A percentile compares a stretch with the other conserved stretches of the same genome.
Conservation (phyloP, 2,113 vertebrate genomes). For the Cyanistes caeruleus region DNA sequence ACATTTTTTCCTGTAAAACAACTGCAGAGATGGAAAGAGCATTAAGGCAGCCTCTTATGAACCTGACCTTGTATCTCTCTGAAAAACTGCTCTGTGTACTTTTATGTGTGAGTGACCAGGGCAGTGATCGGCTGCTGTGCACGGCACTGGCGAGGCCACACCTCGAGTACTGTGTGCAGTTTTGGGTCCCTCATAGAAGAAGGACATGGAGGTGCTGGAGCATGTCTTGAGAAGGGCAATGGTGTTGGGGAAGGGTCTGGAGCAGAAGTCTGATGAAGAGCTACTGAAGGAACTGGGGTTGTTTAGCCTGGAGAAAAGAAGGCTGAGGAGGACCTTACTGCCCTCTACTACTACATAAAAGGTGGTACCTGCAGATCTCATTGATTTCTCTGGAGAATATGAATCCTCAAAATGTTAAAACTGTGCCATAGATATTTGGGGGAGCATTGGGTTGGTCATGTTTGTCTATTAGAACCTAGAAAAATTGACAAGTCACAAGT, state of each 20-base stretch:
- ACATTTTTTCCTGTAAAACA: neutral
- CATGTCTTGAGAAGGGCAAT: neutral
- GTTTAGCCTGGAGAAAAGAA: neutral
- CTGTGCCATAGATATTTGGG: neutral
- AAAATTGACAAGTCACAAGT: neutral
- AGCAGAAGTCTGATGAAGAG: neutral
- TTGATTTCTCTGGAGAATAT: neutral
- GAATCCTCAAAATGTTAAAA: neutral
- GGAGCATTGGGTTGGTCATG: neutral
- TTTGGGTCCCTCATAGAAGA: neutral
- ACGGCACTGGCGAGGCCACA: neutral
- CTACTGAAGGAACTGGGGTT: neutral
- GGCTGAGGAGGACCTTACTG: neutral
- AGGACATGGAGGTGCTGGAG: neutral
- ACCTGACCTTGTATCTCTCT: neutral
- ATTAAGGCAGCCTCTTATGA: neutral
- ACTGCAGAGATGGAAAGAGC: neutral
- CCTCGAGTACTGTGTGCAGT: neutral
- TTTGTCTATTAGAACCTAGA: neutral
- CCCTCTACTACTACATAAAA: neutral
- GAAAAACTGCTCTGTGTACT: neutral
- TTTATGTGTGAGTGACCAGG: neutral
- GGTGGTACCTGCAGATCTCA: neutral
- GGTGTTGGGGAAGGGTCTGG: neutral
- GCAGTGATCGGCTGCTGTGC: accelerated